These are phyloP conservation scores for Psittacula cyanocephala DNA, from an alignment of 2,113 vertebrate species.

Conservation along the genomic window DNA sequence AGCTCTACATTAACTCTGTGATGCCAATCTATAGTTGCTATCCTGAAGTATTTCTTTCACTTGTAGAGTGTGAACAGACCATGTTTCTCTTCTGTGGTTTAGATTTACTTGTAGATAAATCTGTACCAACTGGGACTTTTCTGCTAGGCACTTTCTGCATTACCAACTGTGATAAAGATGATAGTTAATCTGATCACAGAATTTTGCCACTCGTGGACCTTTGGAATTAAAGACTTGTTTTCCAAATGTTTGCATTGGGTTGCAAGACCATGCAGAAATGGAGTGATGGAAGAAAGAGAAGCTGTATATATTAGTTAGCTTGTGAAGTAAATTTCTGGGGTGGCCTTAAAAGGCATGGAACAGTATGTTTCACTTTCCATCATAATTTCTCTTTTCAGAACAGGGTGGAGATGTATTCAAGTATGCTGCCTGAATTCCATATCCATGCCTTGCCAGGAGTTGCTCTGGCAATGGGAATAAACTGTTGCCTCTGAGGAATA, in stretches of 20 bases:
- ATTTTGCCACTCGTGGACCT: background rate
- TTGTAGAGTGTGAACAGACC: background rate
- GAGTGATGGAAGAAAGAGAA: background rate
- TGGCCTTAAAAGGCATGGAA: slow-evolving; percentile 56
- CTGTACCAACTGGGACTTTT: background rate
- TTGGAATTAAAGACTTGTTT: background rate
- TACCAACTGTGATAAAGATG: background rate
- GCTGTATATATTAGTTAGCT: background rate
- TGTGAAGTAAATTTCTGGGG: background rate
- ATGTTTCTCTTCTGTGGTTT: background rate
- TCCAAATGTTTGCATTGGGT: background rate
- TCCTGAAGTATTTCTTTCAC: too few relatives aligned
- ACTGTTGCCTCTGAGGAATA: background rate
- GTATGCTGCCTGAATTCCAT: background rate
- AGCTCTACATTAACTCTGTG: background rate
- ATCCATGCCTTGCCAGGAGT: background rate
- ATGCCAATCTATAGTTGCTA: background rate
- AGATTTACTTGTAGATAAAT: background rate
- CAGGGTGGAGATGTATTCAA: slow-evolving; percentile 10
- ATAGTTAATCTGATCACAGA: background rate
- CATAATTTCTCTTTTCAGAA: background rate
- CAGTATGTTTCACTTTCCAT: background rate
- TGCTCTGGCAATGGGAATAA: slow-evolving; percentile 11
- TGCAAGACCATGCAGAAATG: background rate
- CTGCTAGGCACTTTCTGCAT: background rate